Percentiles rank a stretch among this genome's conserved stretches.
phyloP scores from a whole-genome alignment of 2,113 vertebrate species.

The Siphamia tubifer region DNA sequence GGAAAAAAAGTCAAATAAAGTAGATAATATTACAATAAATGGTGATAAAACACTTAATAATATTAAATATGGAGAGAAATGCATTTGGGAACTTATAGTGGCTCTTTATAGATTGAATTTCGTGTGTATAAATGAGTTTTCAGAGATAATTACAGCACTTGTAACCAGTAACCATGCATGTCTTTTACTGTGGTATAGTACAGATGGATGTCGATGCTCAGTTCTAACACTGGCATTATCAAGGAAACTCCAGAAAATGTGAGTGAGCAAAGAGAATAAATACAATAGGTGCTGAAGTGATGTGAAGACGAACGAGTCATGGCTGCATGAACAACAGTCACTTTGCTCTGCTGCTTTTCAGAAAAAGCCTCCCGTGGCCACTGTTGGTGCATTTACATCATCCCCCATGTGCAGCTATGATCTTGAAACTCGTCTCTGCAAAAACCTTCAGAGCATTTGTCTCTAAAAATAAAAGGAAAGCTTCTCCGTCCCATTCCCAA shows the following conservation, averaged over 20 bases:
- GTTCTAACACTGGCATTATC: too few species aligned
- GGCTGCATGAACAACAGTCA: constrained; percentile 8
- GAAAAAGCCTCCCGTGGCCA: constrained; percentile 9
- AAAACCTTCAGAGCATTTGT: background rate
- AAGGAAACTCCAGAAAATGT: background rate
- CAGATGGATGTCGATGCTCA: too few species aligned
- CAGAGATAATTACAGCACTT: too few species aligned
- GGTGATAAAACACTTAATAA: too few species aligned
- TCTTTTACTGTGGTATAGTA: too few species aligned
- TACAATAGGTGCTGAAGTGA: background rate
- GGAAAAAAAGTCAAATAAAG: too few species aligned
- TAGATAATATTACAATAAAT: too few species aligned
- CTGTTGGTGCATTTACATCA: constrained; percentile 6
- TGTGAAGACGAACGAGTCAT: background rate
- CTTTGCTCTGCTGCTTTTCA: constrained; percentile 4
- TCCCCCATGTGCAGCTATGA: background rate
- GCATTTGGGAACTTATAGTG: too few species aligned
- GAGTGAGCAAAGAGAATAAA: background rate
- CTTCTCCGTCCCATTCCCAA: background rate
- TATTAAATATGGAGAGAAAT: too few species aligned
- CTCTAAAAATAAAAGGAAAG: background rate
- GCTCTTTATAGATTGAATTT: too few species aligned
- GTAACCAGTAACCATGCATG: too few species aligned
- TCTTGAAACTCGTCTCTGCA: background rate
- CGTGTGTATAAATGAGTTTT: too few species aligned